Conservation (phyloP, 2,113 vertebrate species). For the Gnathonemus longibarbis region DNA sequence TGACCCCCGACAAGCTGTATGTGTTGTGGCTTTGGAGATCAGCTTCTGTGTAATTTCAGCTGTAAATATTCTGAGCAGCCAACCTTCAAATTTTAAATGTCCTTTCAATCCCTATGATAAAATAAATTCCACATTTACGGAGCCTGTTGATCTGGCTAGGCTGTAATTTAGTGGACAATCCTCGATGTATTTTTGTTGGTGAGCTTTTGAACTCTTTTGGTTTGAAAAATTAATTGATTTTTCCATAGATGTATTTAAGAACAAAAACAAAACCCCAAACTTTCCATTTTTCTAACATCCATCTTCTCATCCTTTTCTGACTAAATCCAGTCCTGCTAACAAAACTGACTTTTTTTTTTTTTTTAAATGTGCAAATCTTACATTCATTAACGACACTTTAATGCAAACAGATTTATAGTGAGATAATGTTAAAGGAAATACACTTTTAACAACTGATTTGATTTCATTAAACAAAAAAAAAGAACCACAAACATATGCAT, state of each 20-base stretch:
- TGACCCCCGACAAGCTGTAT: not conserved
- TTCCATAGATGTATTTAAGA: conserved; percentile 7
- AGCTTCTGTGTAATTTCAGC: conserved; percentile 14
- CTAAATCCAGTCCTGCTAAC: not conserved
- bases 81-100: not conserved
- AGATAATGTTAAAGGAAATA: not conserved
- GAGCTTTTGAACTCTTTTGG: not conserved
- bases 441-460: not conserved
- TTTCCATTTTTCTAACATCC: not conserved
- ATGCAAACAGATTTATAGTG: not conserved
- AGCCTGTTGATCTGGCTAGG: conserved; percentile 1
- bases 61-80: conserved; percentile 10
- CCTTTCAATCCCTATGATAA: conserved; percentile 12
- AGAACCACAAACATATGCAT: not conserved
- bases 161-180: conserved; percentile 3
- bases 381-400: not conserved
- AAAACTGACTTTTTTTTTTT: not conserved
- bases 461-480: not conserved
- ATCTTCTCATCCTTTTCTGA: not conserved
- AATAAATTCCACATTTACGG: conserved; percentile 2
- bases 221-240: conserved; percentile 2
- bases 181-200: not conserved
- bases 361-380: not conserved
- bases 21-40: conserved; percentile 14
- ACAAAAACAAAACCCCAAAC: not conserved